Percentiles rank a stretch among this genome's conserved stretches.
Conservation (phyloP, 1,140 invertebrate species). For the Ceratina calcarata region DNA sequence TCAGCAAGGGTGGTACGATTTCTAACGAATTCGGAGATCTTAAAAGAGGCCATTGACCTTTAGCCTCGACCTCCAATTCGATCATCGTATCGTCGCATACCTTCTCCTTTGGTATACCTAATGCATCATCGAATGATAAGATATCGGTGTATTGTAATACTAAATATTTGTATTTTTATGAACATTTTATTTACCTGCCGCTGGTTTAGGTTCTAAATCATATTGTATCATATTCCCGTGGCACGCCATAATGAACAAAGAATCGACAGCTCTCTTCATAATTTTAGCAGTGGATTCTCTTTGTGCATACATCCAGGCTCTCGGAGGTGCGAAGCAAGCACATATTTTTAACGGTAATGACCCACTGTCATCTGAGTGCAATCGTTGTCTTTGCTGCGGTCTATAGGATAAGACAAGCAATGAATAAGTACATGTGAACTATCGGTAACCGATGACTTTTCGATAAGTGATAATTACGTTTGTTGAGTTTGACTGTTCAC, state of each 20-base stretch:
- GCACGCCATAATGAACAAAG: conserved; percentile 94
- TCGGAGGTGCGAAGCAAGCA: conserved; percentile 87
- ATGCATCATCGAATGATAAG: conserved; percentile 25
- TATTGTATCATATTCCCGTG: conserved; percentile 95
- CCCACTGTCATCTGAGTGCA: conserved; percentile 85
- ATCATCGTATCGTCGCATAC: conserved; percentile 94
- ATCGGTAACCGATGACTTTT: conserved; percentile 9
- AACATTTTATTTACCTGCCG: conserved; percentile 79
- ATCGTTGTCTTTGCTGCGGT: conserved; percentile 82
- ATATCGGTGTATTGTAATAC: not conserved
- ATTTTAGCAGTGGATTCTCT: conserved; percentile 80
- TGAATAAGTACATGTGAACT: not conserved
- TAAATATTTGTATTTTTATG: not conserved
- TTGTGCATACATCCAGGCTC: conserved; percentile 87
- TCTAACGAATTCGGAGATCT: conserved; percentile 86
- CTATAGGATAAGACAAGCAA: conserved; percentile 53
- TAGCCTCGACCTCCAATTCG: conserved; percentile 91
- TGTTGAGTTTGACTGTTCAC: conserved; percentile 80
- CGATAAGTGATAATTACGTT: conserved; percentile 68
- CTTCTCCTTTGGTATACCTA: conserved; percentile 91
- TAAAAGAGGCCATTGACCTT: conserved; percentile 93
- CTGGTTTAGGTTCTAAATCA: conserved; percentile 90
- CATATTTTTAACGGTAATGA: conserved; percentile 86
- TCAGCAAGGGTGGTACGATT: conserved; percentile 85
- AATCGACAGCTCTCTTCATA: conserved; percentile 85